phyloP scores from a whole-genome alignment of 2,113 vertebrate genomes.

The Pterocles orientalis region DNA sequence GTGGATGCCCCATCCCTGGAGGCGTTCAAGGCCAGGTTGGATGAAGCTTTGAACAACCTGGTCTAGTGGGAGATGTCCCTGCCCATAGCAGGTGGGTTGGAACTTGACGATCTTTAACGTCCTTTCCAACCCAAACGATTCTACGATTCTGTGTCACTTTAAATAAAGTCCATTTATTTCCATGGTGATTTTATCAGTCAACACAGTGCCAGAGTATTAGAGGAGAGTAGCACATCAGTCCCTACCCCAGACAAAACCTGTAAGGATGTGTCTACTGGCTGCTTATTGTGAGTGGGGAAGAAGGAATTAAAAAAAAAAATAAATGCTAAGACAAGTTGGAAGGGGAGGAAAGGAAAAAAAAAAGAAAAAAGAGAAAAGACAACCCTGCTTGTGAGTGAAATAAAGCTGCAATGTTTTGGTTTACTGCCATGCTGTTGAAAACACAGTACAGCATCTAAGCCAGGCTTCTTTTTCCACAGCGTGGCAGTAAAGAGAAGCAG shows the following conservation, averaged over 20 bases:
- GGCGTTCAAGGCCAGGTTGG: too few relatives aligned
- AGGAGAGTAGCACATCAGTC: conserved; percentile 54
- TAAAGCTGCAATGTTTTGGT: not conserved
- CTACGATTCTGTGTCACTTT: not conserved
- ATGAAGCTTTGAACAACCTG: too few relatives aligned
- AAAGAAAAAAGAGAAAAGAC: not conserved
- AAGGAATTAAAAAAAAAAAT: not conserved
- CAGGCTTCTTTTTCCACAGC: conserved; percentile 2
- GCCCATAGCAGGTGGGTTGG: too few relatives aligned
- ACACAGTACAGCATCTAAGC: not conserved
- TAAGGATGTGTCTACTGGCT: not conserved
- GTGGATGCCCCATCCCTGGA: too few relatives aligned
- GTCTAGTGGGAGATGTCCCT: too few relatives aligned
- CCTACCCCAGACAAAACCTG: not conserved
- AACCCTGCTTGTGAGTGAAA: not conserved
- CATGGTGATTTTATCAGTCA: conserved; percentile 12
- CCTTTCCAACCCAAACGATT: too few relatives aligned
- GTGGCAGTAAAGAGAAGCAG: conserved; percentile 20
- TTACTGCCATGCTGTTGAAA: conserved; percentile 19
- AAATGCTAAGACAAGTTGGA: too few relatives aligned
- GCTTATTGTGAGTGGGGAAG: not conserved
- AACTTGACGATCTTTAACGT: too few relatives aligned
- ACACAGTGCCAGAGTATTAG: not conserved
- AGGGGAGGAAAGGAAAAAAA: not conserved
- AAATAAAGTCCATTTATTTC: conserved; percentile 60